Evolutionary conservation across 2,888 invertebrate genomes (phyloP).

Genomic region (Masnerella sp.): DNA sequence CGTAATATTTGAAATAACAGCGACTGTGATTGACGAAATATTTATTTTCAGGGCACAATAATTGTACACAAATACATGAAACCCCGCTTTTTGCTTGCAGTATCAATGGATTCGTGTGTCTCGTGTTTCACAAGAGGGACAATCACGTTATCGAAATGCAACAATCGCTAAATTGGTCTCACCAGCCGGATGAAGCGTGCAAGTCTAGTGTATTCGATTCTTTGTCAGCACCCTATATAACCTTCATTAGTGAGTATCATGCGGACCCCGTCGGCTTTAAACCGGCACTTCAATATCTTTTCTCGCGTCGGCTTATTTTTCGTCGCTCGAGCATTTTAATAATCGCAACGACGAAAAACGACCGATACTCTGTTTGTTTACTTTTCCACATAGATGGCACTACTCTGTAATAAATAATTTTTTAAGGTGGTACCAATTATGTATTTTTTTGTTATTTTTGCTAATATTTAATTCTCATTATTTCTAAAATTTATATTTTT

Average conservation of each 20-base stretch:
- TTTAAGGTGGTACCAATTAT: too few species aligned
- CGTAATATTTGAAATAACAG: not conserved
- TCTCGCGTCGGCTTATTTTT: conserved; percentile 12
- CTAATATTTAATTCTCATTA: too few species aligned
- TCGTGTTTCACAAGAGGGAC: conserved; percentile 85
- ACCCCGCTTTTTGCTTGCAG: conserved; percentile 78
- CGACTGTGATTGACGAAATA: conserved; percentile 4
- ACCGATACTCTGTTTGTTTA: too few species aligned
- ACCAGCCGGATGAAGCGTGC: conserved; percentile 83
- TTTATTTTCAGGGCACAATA: conserved; percentile 33
- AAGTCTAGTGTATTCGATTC: conserved; percentile 78
- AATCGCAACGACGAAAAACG: not conserved
- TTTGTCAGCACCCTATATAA: conserved; percentile 80
- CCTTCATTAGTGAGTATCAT: conserved; percentile 82
- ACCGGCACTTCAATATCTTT: conserved; percentile 27
- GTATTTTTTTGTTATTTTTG: too few species aligned
- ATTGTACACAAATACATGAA: conserved; percentile 32
- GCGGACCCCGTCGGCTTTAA: conserved; percentile 30
- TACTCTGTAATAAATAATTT: too few species aligned
- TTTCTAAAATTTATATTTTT: too few species aligned
- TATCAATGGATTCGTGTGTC: conserved; percentile 87
- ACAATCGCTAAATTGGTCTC: conserved; percentile 79
- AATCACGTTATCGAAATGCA: conserved; percentile 86
- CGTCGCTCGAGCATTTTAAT: conserved; percentile 4
- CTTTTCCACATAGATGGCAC: too few species aligned